These are phyloP conservation scores for Petromus typicus DNA, from an alignment of 2,113 vertebrate species.

Conservation along the genomic window DNA sequence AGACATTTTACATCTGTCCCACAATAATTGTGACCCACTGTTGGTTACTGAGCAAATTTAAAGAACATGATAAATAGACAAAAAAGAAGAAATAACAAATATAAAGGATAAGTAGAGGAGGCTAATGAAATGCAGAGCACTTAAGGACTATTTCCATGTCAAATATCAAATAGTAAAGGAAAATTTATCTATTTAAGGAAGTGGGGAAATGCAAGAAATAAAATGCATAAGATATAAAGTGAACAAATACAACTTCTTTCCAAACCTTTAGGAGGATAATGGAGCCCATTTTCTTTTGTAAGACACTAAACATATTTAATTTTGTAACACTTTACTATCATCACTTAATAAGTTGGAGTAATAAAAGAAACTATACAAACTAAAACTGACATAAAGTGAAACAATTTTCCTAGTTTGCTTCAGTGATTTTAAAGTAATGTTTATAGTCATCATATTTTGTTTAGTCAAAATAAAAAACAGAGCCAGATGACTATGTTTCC, in stretches of 20 bases:
- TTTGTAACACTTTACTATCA: slow-evolving; percentile 39
- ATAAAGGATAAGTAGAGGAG: not conserved
- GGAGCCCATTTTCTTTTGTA: slow-evolving; percentile 16
- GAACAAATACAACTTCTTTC: slow-evolving; percentile 34
- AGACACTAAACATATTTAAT: slow-evolving; percentile 55
- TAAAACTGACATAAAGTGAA: slow-evolving; percentile 47
- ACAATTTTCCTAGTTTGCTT: slow-evolving; percentile 11
- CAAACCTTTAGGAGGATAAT: slow-evolving; percentile 6
- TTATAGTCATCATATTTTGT: slow-evolving; percentile 61
- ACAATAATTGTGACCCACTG: not conserved
- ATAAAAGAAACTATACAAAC: slow-evolving; percentile 59
- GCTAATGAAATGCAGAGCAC: not conserved
- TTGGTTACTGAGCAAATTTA: not conserved
- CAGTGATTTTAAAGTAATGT: slow-evolving; percentile 46
- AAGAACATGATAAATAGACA: not conserved
- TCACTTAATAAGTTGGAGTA: slow-evolving; percentile 7
- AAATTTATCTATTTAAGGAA: not conserved
- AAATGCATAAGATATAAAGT: not conserved
- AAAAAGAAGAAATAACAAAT: slow-evolving; percentile 24
- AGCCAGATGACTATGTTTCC: slow-evolving; percentile 45
- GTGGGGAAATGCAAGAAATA: not conserved
- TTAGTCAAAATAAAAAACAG: slow-evolving; percentile 61
- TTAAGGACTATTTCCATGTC: not conserved
- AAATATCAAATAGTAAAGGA: not conserved
- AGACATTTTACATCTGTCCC: not conserved